Evolutionary conservation across 2,888 invertebrate genomes (phyloP), one percentile per base, ranked within the genome.

Genomic region (Tortricodes alternella): DNA sequence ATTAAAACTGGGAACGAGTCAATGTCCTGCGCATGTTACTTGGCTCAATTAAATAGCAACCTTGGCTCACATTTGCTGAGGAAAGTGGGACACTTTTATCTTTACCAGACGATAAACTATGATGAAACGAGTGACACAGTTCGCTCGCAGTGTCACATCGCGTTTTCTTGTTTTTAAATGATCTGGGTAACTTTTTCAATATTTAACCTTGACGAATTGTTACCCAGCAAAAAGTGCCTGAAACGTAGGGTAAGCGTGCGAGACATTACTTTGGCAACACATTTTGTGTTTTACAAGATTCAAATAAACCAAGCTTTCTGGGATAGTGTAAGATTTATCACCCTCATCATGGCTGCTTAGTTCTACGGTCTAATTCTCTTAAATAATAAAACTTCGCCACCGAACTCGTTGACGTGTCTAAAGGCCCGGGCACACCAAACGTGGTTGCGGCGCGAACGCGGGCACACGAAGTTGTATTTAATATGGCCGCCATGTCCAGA

Each of bases 41-140:
- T 43, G n/a, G 1, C 2, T 24, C 5, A 2, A 7, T 24, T 16
- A 3, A 6, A 2, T 29, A 24, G 35, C 24, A 41, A 53, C 46
- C 53, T 48, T 53, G 53, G 46, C 46, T 46, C 16, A 27, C 46
- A 41, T 52, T 35, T 27, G 8, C 15, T n/a, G n/a, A 18, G 2
- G 16, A 41, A 53, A 46, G 29, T 53, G 38, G 53, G 53, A 9
- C 53, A 32, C 32, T 46, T 43, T 44, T 51, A 38, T 53, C 38
- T 52, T 19, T 37, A 46, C 23, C 27, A 37, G 11, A 43, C 34
- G 44, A 53, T 37, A 44, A 29, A 46, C 13, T 39, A 11, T 16
- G 11, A 29, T n/a, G 23, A 39, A 38, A 46, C 19, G 18, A n/a
- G n/a, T 29, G 24, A 46, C 46, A 21, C 46, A 34, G 21, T 35